Evolutionary conservation across 2,888 invertebrate genomes (phyloP), one percentile per base, ranked within the genome.

Genomic region (Sarcophaga rosellei): DNA sequence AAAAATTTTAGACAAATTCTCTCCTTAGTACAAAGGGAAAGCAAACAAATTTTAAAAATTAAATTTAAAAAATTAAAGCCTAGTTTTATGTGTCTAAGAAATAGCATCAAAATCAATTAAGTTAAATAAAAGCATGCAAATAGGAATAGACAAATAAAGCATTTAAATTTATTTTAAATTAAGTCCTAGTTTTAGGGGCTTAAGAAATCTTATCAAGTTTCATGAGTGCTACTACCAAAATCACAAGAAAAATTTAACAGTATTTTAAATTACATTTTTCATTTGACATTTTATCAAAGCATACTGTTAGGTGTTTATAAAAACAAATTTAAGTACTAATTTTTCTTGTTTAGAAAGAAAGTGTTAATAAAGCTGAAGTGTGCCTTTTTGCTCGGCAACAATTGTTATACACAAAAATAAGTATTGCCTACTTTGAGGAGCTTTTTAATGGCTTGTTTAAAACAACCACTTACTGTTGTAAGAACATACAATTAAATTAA

Each of bases 381-480:
- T 53, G 53, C 17, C 4, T 53, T 53, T 53, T 53, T 53, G 12
- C 12, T 15, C 4, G 4, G 1, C 53, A 53, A 17, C 53, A 53
- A 53, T 53, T 5, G 17, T 53, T 6, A 61, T 20, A 11, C 11
- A 20, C 17, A 20, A 57, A 65, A 70, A 35, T 35, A 35, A 57
- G 63, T 53, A 73, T 23, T 62, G 78, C 25, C 69, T 47, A 53
- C 25, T 25, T 73, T 59, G 53, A 25, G 61, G 15, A 68, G 61
- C 20, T 66, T 25, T 65, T 80, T 80, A 73, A 73, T 57, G 23
- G 21, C 72, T 65, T 72, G 57, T 79, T 21, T 59, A n/a, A 15
- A 65, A 74, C 21, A 1, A 44, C 15, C 35, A 63, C 1, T 65
- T 57, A 63, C 35, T 57, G 1, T 3, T 35, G 17, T 15, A 12